A percentile compares a stretch with the other conserved stretches of the same genome.
Conservation (phyloP, 2,888 invertebrate genomes). For the Anodontia alba region DNA sequence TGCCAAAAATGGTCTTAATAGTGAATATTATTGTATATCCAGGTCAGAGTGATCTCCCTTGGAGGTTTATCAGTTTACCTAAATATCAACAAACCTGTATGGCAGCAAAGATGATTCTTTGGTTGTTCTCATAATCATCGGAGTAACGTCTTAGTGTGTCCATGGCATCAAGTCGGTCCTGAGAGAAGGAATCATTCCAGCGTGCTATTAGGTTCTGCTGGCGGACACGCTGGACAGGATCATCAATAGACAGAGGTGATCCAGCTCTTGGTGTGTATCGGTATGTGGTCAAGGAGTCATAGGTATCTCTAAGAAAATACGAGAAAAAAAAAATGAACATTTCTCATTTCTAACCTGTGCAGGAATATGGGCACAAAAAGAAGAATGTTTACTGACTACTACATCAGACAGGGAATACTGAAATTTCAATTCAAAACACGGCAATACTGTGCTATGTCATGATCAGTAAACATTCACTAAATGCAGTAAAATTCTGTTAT, state of each 20-base stretch:
- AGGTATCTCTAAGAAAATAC: constrained; percentile 55
- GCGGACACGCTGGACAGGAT: constrained; percentile 82
- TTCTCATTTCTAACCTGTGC: no score
- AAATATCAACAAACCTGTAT: constrained; percentile 77
- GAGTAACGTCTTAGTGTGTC: constrained; percentile 82
- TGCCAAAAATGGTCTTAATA: no score
- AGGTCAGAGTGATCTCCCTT: no score
- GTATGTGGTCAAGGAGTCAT: constrained; percentile 68
- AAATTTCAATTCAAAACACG: no score
- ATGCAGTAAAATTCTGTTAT: no score
- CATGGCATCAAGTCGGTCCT: constrained; percentile 84
- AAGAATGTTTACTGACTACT: no score
- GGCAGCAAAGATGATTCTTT: constrained; percentile 82
- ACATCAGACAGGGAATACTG: no score
- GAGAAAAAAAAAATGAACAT: neutral
- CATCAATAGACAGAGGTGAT: constrained; percentile 81
- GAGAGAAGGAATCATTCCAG: constrained; percentile 84
- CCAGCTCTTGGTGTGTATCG: constrained; percentile 77
- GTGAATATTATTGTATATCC: no score
- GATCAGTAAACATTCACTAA: no score
- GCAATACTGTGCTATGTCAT: no score
- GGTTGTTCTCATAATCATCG: constrained; percentile 84
- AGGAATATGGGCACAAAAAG: no score
- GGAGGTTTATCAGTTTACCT: no score
- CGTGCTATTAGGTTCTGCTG: constrained; percentile 82